phyloP scores from a whole-genome alignment of 2,113 vertebrate species.

The Morone chrysops region DNA sequence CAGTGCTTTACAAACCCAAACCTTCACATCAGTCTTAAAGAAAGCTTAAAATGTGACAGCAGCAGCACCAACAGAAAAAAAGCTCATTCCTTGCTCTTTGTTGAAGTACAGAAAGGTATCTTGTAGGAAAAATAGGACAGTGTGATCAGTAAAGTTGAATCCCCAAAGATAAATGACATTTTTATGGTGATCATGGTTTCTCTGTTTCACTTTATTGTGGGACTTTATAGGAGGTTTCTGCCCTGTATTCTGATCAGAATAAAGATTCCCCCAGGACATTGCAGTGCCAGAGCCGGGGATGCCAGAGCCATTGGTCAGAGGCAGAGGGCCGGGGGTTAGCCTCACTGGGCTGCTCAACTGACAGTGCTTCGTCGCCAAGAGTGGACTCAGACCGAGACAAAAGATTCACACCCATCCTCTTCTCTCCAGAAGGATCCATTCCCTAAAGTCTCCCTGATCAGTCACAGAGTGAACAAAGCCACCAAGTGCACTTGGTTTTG shows the following conservation, averaged over 20 bases:
- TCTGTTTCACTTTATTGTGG: constrained; percentile 66
- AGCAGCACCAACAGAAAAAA: constrained; percentile 40
- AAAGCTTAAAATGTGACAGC: constrained; percentile 63
- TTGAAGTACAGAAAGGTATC: constrained; percentile 56
- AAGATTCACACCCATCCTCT: constrained; percentile 78
- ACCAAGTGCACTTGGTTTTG: constrained; percentile 2
- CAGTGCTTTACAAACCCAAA: constrained; percentile 65
- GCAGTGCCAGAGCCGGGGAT: constrained; percentile 73
- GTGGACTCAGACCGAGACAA: constrained; percentile 73
- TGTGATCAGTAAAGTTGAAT: constrained; percentile 61
- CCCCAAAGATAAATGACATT: constrained; percentile 68
- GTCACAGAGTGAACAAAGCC: constrained; percentile 51
- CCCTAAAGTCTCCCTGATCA: constrained; percentile 37
- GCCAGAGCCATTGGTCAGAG: constrained; percentile 81
- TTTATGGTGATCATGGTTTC: constrained; percentile 64
- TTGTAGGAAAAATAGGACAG: constrained; percentile 53
- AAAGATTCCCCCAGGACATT: constrained; percentile 72
- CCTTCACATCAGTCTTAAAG: constrained; percentile 46
- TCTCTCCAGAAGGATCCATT: constrained; percentile 59
- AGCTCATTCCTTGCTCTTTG: constrained; percentile 44
- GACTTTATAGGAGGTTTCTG: constrained; percentile 73
- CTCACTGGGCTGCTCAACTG: constrained; percentile 71
- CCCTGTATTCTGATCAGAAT: constrained; percentile 69
- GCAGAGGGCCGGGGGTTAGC: constrained; percentile 58
- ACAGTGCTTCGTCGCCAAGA: constrained; percentile 66